Conservation (phyloP, 2,797 vertebrate genomes). For the Heliangelus exortis region DNA sequence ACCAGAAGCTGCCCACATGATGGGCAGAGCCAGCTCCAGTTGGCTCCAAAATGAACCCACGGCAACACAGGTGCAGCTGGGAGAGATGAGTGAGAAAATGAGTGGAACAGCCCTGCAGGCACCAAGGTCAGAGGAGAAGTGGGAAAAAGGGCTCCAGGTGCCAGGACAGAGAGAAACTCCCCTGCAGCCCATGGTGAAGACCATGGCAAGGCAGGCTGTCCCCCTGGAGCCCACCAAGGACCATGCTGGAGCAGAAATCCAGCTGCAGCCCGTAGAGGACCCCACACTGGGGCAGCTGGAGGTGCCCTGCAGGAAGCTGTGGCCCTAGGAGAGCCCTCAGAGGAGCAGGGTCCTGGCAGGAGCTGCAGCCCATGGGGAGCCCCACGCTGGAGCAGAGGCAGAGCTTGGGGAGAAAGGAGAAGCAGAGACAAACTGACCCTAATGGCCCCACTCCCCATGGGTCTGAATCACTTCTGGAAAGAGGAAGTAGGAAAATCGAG, state of each 20-base stretch:
- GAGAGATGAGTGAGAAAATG: neutral
- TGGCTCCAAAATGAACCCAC: neutral
- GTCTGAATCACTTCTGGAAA: accelerated
- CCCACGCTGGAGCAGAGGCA: neutral
- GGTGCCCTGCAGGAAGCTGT: neutral
- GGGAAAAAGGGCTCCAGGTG: neutral
- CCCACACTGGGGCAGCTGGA: neutral
- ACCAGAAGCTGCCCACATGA: neutral
- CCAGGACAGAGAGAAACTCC: neutral
- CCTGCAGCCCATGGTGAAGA: accelerated
- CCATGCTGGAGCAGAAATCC: neutral
- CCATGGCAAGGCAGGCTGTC: neutral
- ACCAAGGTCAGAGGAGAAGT: neutral
- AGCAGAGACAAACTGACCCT: neutral
- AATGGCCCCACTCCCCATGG: neutral
- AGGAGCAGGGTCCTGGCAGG: neutral
- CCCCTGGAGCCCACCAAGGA: no score
- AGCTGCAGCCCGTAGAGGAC: neutral
- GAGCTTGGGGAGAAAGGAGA: accelerated
- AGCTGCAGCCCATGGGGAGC: neutral
- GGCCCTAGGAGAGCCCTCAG: neutral
- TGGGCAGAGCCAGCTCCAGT: neutral
- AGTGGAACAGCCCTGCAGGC: neutral
- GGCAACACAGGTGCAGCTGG: neutral
- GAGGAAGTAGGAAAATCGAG: neutral